These are phyloP conservation scores for Anas platyrhynchos DNA, from an alignment of 2,113 vertebrate species.

Conservation along the genomic window DNA sequence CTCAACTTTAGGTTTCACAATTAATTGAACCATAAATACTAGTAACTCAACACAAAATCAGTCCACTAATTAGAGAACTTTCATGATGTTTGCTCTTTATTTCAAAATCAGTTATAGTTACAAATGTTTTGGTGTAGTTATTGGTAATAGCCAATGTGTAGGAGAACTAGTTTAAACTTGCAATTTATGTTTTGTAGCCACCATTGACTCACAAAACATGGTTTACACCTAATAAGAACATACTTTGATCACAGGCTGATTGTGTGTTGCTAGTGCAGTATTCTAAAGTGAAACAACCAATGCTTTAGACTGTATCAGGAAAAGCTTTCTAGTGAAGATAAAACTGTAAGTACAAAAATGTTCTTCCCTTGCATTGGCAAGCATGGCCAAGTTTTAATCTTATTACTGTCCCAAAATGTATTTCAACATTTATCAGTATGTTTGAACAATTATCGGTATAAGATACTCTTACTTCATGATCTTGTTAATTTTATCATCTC, in stretches of 20 bases:
- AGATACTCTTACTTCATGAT: background rate
- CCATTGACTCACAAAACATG: background rate
- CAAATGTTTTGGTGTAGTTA: background rate
- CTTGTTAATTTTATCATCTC: background rate
- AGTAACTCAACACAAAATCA: background rate
- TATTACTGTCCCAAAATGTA: background rate
- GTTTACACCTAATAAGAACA: background rate
- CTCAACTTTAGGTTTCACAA: background rate
- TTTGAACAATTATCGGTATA: slow-evolving; percentile 13
- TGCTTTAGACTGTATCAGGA: background rate
- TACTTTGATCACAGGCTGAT: background rate
- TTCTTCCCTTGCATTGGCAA: background rate
- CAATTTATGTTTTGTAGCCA: background rate
- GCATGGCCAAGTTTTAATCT: background rate
- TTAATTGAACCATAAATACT: background rate
- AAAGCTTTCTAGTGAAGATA: background rate
- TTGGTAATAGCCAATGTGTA: background rate
- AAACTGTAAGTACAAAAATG: background rate
- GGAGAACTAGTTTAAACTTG: background rate
- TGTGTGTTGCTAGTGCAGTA: background rate
- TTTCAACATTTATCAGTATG: slow-evolving; percentile 11
- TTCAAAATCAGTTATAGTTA: background rate
- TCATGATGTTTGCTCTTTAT: background rate
- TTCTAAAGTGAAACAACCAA: background rate
- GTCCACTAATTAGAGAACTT: background rate